Base-by-base conservation (phyloP, 2,888 invertebrate species). In the Ariolimax columbianus region DNA sequence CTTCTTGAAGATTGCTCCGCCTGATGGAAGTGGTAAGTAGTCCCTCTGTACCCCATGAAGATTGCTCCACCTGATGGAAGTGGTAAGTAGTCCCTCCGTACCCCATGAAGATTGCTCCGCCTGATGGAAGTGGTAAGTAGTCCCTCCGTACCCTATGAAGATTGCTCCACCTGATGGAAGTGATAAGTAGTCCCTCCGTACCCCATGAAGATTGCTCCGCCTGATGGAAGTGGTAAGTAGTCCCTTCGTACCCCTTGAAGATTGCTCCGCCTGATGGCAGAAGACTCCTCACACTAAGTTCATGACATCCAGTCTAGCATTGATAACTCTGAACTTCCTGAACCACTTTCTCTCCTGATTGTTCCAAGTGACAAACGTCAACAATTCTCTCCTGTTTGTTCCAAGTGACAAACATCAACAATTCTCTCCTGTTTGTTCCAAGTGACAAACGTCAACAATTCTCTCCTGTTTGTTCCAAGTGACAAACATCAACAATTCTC, bases 31-130 rank as follows among this genome's bases (percentile, higher is more conserved):
- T 88, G 93, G 93, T 92, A 85, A 79, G 88, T 86, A 33, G 93
- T 93, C 0, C 94, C 94, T 19, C 94, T 94, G 7, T 94, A 93
- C 87, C 94, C 94, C 30, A 93, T 94, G 94, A 94, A 94, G 88
- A 94, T 94, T 77, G 94, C 94, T 0, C 94, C 94, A 36, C 93
- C 94, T 17, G 93, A 94, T 90, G 93, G 93, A 43, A 86, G 90
- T 88, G 93, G 93, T 92, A 85, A 79, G 88, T 86, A 33, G 93
- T 93, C 0, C 94, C 94, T 19, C 94, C 94, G 7, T 94, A 93
- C 87, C 94, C 94, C 30, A 93, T 94, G 94, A 94, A 94, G 88
- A 94, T 94, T 77, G 94, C 94, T 0, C 94, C 94, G 36, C 93
- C 94, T 17, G 93, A 94, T 90, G 93, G 93, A 43, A 86, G 90